Percentiles rank a stretch among this genome's conserved stretches.
These are phyloP conservation scores for Temnopleurus reevesii DNA, from an alignment of 53 echinoderm and acorn worm species.

Conservation along the genomic window DNA sequence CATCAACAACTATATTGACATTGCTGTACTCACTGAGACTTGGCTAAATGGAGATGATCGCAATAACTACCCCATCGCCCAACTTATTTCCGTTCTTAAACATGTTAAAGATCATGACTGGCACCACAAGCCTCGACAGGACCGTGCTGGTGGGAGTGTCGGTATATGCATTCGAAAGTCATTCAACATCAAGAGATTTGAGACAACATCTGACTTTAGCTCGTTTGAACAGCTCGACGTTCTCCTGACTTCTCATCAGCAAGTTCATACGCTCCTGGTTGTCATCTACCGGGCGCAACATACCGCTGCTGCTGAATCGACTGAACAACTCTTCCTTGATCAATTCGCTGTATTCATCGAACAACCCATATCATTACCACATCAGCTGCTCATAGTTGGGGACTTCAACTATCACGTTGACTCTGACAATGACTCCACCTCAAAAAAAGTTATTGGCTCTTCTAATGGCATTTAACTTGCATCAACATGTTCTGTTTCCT, in stretches of 20 bases:
- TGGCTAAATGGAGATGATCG: background rate
- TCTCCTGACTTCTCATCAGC: background rate
- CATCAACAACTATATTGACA: background rate
- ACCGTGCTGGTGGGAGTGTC: background rate
- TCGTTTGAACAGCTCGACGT: background rate
- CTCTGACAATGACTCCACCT: background rate
- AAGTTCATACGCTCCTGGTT: too few relatives aligned
- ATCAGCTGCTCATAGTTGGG: background rate
- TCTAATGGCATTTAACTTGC: background rate
- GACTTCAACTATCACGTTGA: background rate
- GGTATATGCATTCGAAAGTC: background rate
- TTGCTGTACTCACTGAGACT: background rate
- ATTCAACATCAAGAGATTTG: background rate
- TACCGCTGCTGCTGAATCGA: too few relatives aligned
- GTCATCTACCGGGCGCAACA: too few relatives aligned
- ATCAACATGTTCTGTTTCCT: background rate
- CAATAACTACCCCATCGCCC: background rate
- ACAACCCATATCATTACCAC: background rate
- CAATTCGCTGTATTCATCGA: background rate
- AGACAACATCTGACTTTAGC: background rate
- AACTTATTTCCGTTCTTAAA: background rate
- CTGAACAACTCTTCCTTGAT: too few relatives aligned
- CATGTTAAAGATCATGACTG: background rate
- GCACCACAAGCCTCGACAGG: background rate
- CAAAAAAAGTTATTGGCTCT: background rate